These are phyloP conservation scores for Cyprinodon tularosa DNA, from an alignment of 2,113 vertebrate genomes.

Conservation along the genomic window DNA sequence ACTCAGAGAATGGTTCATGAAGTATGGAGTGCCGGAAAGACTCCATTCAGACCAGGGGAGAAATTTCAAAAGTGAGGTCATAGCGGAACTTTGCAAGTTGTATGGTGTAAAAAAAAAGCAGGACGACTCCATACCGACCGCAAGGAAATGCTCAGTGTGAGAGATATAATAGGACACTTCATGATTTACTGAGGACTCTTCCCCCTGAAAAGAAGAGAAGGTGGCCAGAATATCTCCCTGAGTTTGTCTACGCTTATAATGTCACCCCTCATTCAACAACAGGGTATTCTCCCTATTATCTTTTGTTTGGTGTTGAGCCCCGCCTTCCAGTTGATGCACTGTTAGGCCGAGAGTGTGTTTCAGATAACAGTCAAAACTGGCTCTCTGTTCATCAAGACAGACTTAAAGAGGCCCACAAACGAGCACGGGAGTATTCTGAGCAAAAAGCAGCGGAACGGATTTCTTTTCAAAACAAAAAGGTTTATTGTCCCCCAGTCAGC, in stretches of 20 bases:
- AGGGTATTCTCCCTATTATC: neutral
- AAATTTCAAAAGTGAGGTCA: neutral
- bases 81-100: neutral
- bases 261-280: neutral
- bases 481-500: neutral
- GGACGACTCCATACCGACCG: neutral
- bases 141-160: constrained; percentile 11
- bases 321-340: constrained; percentile 7
- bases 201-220: constrained; percentile 3
- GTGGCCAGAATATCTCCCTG: neutral
- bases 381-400: neutral
- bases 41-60: neutral
- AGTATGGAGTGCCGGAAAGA: constrained; percentile 1
- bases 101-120: constrained; percentile 1
- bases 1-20: neutral
- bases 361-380: neutral
- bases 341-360: neutral
- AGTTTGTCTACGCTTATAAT: neutral
- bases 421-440: neutral
- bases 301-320: neutral
- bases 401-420: neutral
- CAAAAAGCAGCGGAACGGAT: neutral
- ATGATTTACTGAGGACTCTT: constrained; percentile 1
- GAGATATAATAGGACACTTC: constrained; percentile 4
- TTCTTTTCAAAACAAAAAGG: neutral